Base-by-base conservation (phyloP, 1,140 invertebrate genomes). In the Meloidogyne chitwoodi region DNA sequence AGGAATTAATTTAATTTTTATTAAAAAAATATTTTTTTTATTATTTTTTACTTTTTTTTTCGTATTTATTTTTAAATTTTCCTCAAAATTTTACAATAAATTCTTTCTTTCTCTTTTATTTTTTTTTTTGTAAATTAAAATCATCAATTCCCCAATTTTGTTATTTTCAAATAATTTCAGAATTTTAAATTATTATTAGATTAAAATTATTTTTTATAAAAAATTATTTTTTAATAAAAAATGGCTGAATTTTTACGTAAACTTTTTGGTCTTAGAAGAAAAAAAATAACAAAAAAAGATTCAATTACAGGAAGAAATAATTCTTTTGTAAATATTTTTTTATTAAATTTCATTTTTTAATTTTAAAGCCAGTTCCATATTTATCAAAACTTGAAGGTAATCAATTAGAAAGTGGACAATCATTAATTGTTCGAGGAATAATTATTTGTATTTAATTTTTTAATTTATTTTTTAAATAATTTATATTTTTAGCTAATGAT, bases 301-400 rank as follows among this genome's bases (percentile, higher is more conserved):
- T 85, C 85, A 8, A 85, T 86, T 38, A 86, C 85, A 11, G 85
- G 85, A 6, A 68, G 85, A 56, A 87, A 85, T 56, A 81, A 86
- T 67, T 83, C 70, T 44, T 87, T 87, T 75, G 84, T 85, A 44
- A 77, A 80, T 83, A 16, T 61, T 34, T n/a, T 31, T 8, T n/a
- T n/a, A 63, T 48, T 16, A 16, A 64, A n/a, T n/a, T 27, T 61
- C 29, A 27, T 19, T 19, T 62, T 61, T n/a, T 76, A 41, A 41
- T 38, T 63, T 8, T 69, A 41, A 44, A 85, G 84, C 80, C 83
- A 44, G 84, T 86, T 12, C 85, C 85, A 12, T 86, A 86, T 68
- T 71, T 86, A 27, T 85, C 85, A 24, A 83, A 85, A 48, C 81
- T 86, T 8, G 85, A 86, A 71, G 84, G 84, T 26, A 83, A 84